These are phyloP conservation scores for Zaprionus inermis DNA, from an alignment of 1,140 invertebrate species.

Conservation along the genomic window DNA sequence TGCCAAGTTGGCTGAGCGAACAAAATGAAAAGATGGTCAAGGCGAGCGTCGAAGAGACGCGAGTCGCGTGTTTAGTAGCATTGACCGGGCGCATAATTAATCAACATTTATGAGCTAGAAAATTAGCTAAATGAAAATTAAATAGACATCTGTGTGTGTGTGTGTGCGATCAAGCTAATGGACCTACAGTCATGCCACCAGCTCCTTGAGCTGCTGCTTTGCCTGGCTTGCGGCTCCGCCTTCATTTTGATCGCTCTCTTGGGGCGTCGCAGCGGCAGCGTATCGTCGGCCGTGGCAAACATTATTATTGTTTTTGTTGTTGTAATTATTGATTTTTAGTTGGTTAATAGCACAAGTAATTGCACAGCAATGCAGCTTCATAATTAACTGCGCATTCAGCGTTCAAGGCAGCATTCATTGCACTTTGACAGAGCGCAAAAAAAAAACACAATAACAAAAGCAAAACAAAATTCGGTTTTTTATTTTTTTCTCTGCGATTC, in stretches of 20 bases:
- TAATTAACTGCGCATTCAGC: conserved; percentile 31
- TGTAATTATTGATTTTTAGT: conserved; percentile 55
- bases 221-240: conserved; percentile 32
- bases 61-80: conserved; percentile 66
- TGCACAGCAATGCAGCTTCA: conserved; percentile 43
- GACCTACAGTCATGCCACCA: conserved; percentile 79
- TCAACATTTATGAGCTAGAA: conserved; percentile 68
- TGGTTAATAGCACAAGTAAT: conserved; percentile 47
- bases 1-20: conserved; percentile 46
- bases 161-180: conserved; percentile 39
- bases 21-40: conserved; percentile 50
- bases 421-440: conserved; percentile 45
- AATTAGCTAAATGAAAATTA: conserved; percentile 55
- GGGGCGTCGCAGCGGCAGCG: conserved; percentile 48
- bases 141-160: conserved; percentile 24
- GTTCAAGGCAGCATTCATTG: conserved; percentile 62
- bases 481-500: conserved; percentile 28
- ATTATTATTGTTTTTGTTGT: conserved; percentile 39
- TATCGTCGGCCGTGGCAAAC: conserved; percentile 64
- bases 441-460: conserved; percentile 5
- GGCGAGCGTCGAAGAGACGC: conserved; percentile 27
- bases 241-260: conserved; percentile 53
- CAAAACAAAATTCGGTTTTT: not conserved
- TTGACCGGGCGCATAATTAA: conserved; percentile 75
- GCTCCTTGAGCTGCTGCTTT: conserved; percentile 35